Conservation (phyloP, 2,113 vertebrate genomes). For the Sebastes fasciatus region DNA sequence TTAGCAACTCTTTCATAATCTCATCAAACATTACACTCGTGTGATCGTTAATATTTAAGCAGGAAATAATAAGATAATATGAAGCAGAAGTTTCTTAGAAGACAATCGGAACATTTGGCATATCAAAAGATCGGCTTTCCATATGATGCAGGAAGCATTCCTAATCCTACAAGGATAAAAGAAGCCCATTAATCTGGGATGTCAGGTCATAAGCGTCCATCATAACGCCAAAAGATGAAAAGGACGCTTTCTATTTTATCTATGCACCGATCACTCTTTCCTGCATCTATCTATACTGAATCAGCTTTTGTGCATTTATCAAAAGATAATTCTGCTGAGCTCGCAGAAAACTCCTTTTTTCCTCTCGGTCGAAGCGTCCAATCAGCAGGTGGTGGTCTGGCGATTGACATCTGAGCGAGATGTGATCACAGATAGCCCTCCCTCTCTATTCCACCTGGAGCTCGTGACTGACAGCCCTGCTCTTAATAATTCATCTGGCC, state of each 20-base stretch:
- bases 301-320: conserved; percentile 19
- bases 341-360: conserved; percentile 17
- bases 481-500: conserved; percentile 86
- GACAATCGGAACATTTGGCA: conserved; percentile 44
- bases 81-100: conserved; percentile 30
- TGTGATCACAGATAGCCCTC: conserved; percentile 77
- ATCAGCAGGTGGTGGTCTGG: conserved; percentile 73
- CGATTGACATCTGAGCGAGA: conserved; percentile 76
- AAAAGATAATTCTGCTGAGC: conserved; percentile 43
- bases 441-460: conserved; percentile 78
- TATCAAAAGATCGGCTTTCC: conserved; percentile 35
- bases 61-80: conserved; percentile 39
- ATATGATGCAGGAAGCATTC: conserved; percentile 31
- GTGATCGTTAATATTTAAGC: not conserved
- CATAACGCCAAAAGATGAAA: conserved; percentile 35
- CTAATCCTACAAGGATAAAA: conserved; percentile 30
- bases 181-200: conserved; percentile 29
- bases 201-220: conserved; percentile 25
- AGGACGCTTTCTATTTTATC: conserved; percentile 21
- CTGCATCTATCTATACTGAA: not conserved
- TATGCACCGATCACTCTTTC: conserved; percentile 1
- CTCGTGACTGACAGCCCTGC: conserved; percentile 83
- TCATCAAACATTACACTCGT: conserved; percentile 14
- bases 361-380: conserved; percentile 50
- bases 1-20: conserved; percentile 12